These are phyloP conservation scores for Drosophila jambulina DNA, from an alignment of 1,140 invertebrate species.

Conservation along the genomic window DNA sequence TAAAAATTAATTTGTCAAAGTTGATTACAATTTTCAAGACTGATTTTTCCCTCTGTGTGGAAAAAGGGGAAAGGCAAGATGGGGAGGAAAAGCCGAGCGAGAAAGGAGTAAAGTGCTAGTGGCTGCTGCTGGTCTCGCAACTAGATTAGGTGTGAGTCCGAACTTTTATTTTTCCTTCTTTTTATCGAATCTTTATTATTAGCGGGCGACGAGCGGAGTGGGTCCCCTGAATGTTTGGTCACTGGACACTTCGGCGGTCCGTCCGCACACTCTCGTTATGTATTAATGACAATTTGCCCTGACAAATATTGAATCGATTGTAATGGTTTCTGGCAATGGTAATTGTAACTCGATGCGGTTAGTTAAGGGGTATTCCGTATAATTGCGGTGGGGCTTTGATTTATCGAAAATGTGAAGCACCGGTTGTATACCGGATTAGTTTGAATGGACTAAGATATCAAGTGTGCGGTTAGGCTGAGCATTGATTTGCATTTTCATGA, in stretches of 20 bases:
- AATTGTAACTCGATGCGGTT: slow-evolving; percentile 53
- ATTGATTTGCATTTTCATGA: neutral
- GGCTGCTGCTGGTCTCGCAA: slow-evolving; percentile 59
- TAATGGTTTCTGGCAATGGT: slow-evolving; percentile 55
- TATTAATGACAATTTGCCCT: slow-evolving; percentile 61
- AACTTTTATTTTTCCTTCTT: slow-evolving; percentile 47
- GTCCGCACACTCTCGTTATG: slow-evolving; percentile 33
- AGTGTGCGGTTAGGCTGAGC: neutral
- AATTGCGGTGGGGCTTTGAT: slow-evolving; percentile 35
- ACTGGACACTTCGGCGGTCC: slow-evolving; percentile 26
- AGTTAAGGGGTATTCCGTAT: slow-evolving; percentile 40
- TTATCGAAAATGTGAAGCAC: slow-evolving; percentile 25
- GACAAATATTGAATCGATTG: slow-evolving; percentile 65
- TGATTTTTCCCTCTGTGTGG: slow-evolving; percentile 16
- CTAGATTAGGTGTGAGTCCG: slow-evolving; percentile 72
- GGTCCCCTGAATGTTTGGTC: slow-evolving; percentile 14
- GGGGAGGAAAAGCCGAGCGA: slow-evolving; percentile 9
- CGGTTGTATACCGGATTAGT: slow-evolving; percentile 24
- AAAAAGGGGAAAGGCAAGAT: neutral
- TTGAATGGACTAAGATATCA: slow-evolving; percentile 24
- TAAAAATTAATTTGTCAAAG: slow-evolving; percentile 5
- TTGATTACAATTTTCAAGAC: slow-evolving; percentile 4
- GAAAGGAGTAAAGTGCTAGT: slow-evolving; percentile 43
- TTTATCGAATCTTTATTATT: slow-evolving; percentile 69
- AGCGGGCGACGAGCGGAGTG: slow-evolving; percentile 46